Evolutionary conservation across 2,797 vertebrate species (phyloP).

Genomic region (Siniperca scherzeri): DNA sequence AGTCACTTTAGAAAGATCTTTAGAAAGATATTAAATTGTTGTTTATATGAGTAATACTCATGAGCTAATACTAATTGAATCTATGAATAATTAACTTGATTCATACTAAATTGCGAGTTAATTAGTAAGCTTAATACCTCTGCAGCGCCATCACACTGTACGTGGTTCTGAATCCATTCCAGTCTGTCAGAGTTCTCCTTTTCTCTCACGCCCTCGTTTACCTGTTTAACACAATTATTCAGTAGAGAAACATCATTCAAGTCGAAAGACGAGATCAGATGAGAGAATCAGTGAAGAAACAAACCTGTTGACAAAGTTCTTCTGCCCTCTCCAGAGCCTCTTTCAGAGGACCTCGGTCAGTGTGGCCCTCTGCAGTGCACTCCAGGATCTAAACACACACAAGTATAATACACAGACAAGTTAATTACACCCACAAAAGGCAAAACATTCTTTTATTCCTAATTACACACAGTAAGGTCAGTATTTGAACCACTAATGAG

Average conservation of each 20-base stretch:
- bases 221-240: constrained; percentile 77
- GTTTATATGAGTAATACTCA: not conserved
- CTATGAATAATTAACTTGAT: not conserved
- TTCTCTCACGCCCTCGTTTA: constrained; percentile 96
- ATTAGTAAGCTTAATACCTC: constrained; percentile 85
- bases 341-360: constrained; percentile 88
- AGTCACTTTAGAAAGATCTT: not conserved
- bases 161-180: constrained; percentile 95
- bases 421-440: not conserved
- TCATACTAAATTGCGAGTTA: not conserved
- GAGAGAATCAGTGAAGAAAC: not conserved
- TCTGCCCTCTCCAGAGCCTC: constrained; percentile 93
- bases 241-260: not conserved
- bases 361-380: constrained; percentile 90
- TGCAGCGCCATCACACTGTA: constrained; percentile 91
- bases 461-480: not conserved
- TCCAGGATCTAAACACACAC: constrained; percentile 90
- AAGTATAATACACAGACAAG: constrained; percentile 4
- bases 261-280: not conserved
- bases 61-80: not conserved
- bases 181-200: constrained; percentile 96
- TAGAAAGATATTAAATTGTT: not conserved
- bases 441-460: not conserved
- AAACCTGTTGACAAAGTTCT: constrained; percentile 89
- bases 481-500: constrained; percentile 13